Evolutionary conservation across 2,888 invertebrate genomes (phyloP), one percentile per base, ranked within the genome.

Genomic region (Netelia fuscicornis): DNA sequence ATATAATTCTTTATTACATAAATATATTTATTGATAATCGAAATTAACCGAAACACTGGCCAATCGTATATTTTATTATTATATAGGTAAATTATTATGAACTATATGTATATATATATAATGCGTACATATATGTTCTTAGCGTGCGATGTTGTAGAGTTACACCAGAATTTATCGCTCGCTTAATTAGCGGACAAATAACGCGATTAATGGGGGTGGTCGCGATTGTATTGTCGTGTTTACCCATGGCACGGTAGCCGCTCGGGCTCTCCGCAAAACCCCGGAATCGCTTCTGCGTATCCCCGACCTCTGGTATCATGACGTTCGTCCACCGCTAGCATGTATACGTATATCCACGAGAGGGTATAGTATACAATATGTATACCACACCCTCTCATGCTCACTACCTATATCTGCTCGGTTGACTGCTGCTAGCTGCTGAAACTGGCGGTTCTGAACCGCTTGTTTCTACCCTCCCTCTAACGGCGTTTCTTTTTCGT

Each of bases 161-260:
- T 60, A 62, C 68, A 67, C 58, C 56, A 72, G 78, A 90, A 90
- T 90, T 90, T 90, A 90, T 90, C 76, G 89, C 87, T 70, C 87
- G 89, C 87, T 88, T 88, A 90, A 90, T 90, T 90, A 89, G 89
- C 87, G 87, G 85, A 86, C 88, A 88, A 90, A 90, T 89, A 89
- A 90, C 88, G 86, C 88, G 90, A 90, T 90, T 91, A 89, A 90
- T 86, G 87, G 88, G 85, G 83, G 60, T 78, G 86, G 84, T 60
- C 74, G 81, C 72, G 86, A 86, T 87, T 84, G 88, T 86, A 84
- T 86, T 86, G 86, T 86, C 86, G 85, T 80, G 82, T 86, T 87
- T 85, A 72, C 80, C 75, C 78, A 68, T 80, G 80, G 76, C 81
- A 72, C 64, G 54, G 75, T 58, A 64, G 37, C 78, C 56, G 71